A percentile compares a stretch with the other conserved stretches of the same genome.
Evolutionary conservation across 2,888 invertebrate species (phyloP).

Genomic region (Limenitis camilla): DNA sequence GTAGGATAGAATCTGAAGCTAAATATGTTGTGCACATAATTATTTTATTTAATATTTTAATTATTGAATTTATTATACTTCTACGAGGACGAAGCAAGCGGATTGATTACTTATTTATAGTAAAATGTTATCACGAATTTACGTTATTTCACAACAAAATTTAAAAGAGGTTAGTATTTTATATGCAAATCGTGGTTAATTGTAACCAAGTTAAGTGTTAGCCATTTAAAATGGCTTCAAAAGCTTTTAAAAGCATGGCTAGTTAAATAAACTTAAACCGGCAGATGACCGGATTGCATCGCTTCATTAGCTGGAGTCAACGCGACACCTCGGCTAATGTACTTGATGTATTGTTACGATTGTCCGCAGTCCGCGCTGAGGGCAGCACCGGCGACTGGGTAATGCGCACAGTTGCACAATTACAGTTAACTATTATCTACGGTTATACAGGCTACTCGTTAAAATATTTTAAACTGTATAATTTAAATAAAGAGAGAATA

Average conservation of each 20-base stretch:
- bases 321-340: slow-evolving; percentile 63
- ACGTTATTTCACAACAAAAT: too few species aligned
- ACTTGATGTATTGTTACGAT: slow-evolving; percentile 51
- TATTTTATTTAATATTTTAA: too few species aligned
- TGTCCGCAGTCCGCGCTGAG: slow-evolving; percentile 25
- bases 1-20: too few species aligned
- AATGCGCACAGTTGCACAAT: background rate
- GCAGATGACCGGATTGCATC: slow-evolving; percentile 29
- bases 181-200: too few species aligned
- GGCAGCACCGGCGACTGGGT: background rate
- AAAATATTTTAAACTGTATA: background rate
- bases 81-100: too few species aligned
- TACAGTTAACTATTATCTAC: background rate
- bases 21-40: too few species aligned
- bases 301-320: slow-evolving; percentile 33
- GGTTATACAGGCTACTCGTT: background rate
- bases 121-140: too few species aligned
- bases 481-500: background rate
- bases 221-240: background rate
- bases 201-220: background rate
- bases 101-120: too few species aligned
- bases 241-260: background rate
- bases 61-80: too few species aligned
- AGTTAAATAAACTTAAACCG: slow-evolving; percentile 3
- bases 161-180: too few species aligned